Evolutionary conservation across 1,140 invertebrate genomes (phyloP).

Genomic region (Caenorhabditis inopinata): DNA sequence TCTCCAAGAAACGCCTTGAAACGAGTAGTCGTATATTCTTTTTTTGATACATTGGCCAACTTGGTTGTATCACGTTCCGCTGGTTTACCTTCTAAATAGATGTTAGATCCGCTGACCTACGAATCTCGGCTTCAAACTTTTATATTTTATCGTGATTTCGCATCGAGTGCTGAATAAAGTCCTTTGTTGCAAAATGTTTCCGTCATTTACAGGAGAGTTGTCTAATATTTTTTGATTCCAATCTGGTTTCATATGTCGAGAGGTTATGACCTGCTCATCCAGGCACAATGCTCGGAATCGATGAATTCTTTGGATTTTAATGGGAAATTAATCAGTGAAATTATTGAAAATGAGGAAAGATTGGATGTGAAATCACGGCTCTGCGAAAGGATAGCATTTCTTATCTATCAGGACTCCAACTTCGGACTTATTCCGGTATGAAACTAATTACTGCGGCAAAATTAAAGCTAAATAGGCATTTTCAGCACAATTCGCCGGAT

Average conservation of each 20-base stretch:
- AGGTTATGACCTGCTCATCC: background rate
- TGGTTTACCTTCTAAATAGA: background rate
- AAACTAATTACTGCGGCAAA: too few species aligned
- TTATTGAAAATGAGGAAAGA: background rate
- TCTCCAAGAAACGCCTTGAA: background rate
- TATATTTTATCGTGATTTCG: background rate
- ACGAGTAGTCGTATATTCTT: conserved; percentile 2
- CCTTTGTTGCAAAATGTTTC: background rate
- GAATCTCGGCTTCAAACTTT: background rate
- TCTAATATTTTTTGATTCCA: background rate
- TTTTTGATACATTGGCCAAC: background rate
- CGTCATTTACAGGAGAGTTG: too few species aligned
- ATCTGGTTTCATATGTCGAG: background rate
- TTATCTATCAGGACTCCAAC: background rate
- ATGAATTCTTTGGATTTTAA: background rate
- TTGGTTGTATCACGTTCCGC: background rate
- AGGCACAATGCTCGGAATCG: background rate
- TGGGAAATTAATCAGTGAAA: background rate
- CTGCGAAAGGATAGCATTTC: background rate
- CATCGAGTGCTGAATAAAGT: conserved; percentile 22
- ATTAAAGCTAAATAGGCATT: too few species aligned
- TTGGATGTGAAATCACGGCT: background rate
- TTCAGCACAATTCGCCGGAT: too few species aligned
- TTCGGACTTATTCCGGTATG: background rate
- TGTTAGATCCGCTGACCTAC: too few species aligned